Evolutionary conservation across 1,140 invertebrate species (phyloP), one percentile per base, ranked within the genome.

Genomic region (Nebria ingens): DNA sequence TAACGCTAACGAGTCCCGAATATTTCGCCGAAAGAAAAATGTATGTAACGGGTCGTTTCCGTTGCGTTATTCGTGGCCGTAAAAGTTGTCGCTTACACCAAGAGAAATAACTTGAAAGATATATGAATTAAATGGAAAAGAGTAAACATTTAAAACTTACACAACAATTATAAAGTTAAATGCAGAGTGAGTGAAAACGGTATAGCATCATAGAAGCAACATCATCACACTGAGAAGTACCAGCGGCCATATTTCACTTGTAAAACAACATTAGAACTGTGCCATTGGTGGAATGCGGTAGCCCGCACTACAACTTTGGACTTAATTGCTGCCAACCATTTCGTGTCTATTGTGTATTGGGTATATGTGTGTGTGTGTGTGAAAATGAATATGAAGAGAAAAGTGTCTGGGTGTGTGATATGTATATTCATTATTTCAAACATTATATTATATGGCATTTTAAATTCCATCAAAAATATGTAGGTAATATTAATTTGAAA

Each of bases 141-240:
- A 9, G 40, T 17, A 9, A 45, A 17, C 40, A 45, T 12, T 45
- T 45, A 45, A 17, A 12, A 45, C 40, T 17, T 45, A 45, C 9
- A 45, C 40, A 45, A 11, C 17, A 45, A 45, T 45, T 45, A 45
- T 45, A 45, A 45, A 45, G 40, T 45, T 45, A 45, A 45, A 45
- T 45, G 40, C 40, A 45, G 40, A 9, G 40, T 12, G 17, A 6
- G 40, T n/a, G n/a, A n/a, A n/a, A n/a, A n/a, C n/a, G n/a, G n/a
- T n/a, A n/a, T n/a, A n/a, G n/a, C n/a, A n/a, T n/a, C n/a, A n/a
- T n/a, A n/a, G n/a, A n/a, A n/a, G n/a, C n/a, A n/a, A n/a, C n/a
- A n/a, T n/a, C n/a, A n/a, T n/a, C n/a, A n/a, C 40, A 45, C 17
- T 17, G 25, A 34, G 25, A 34, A 45, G 40, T 45, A 12, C 4